A percentile compares a stretch with the other conserved stretches of the same genome.
Evolutionary conservation across 2,113 vertebrate species (phyloP).

Genomic region (Noturus placidus): DNA sequence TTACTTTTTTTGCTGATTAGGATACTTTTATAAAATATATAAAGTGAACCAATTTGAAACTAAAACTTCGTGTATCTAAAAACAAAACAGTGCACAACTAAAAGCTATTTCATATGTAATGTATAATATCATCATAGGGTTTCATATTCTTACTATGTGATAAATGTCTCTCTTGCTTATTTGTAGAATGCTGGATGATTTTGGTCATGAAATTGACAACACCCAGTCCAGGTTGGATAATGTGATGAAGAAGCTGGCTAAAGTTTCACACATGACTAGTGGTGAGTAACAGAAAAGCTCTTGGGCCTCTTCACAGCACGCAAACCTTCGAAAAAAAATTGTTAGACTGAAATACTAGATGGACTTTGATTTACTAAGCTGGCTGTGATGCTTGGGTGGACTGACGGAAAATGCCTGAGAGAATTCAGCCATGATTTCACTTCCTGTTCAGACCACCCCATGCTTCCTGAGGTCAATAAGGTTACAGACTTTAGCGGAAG

Average conservation of each 20-base stretch:
- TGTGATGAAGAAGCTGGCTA: constrained; percentile 97
- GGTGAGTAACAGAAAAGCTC: constrained; percentile 73
- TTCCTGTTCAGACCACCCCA: constrained; percentile 32
- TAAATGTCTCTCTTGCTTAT: background rate
- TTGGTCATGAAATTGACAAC: constrained; percentile 90
- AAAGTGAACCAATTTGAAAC: background rate
- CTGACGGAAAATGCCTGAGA: background rate
- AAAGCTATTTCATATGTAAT: background rate
- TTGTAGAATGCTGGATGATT: constrained; percentile 93
- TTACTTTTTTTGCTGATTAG: background rate
- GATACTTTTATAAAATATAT: background rate
- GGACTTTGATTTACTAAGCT: background rate
- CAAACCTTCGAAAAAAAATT: background rate
- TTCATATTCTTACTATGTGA: background rate
- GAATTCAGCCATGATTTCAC: constrained; percentile 19
- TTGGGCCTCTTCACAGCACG: background rate
- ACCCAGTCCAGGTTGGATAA: constrained; percentile 93
- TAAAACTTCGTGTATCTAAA: background rate
- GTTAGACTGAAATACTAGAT: background rate
- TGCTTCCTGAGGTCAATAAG: constrained; percentile 41
- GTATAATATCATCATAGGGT: background rate
- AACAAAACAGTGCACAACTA: background rate
- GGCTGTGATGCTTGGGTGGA: background rate
- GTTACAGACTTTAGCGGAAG: constrained; percentile 39
- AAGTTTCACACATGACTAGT: constrained; percentile 97